These are phyloP conservation scores for Lepidotrigona ventralis DNA, from an alignment of 1,140 invertebrate genomes.

Conservation along the genomic window DNA sequence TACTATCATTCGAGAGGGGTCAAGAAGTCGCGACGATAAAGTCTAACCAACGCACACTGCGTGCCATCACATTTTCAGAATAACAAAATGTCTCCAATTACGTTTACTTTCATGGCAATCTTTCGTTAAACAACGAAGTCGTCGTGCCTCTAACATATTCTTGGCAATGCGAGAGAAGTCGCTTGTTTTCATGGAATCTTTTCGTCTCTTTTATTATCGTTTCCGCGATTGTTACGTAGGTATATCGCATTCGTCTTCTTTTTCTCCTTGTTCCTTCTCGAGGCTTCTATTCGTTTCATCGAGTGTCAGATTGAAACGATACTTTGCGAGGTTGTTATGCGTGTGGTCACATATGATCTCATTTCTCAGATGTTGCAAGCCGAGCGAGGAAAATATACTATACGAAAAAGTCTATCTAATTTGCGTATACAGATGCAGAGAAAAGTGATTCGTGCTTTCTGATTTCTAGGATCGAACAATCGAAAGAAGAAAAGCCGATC, in stretches of 20 bases:
- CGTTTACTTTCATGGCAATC: background rate
- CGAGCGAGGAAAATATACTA: background rate
- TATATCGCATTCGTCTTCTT: background rate
- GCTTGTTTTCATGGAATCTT: conserved; percentile 5
- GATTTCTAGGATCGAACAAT: background rate
- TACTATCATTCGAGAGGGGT: conserved; percentile 63
- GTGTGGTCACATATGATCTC: conserved; percentile 23
- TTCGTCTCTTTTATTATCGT: background rate
- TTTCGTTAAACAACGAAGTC: background rate
- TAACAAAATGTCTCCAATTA: conserved; percentile 50
- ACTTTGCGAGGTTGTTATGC: conserved; percentile 4
- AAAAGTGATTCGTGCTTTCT: background rate
- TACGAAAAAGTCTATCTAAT: background rate
- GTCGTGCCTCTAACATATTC: background rate
- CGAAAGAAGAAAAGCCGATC: background rate
- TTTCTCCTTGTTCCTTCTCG: background rate
- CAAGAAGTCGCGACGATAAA: conserved; percentile 68
- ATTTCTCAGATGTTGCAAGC: conserved; percentile 7
- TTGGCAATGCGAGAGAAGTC: background rate
- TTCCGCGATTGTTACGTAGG: background rate
- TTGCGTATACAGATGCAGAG: background rate
- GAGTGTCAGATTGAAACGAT: conserved; percentile 33
- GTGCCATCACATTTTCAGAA: conserved; percentile 58
- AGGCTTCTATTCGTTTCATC: conserved; percentile 1
- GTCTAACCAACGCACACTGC: conserved; percentile 12